A percentile compares a stretch with the other conserved stretches of the same genome.
Conservation (phyloP, 2,797 vertebrate genomes). For the Leptoclinus maculatus region DNA sequence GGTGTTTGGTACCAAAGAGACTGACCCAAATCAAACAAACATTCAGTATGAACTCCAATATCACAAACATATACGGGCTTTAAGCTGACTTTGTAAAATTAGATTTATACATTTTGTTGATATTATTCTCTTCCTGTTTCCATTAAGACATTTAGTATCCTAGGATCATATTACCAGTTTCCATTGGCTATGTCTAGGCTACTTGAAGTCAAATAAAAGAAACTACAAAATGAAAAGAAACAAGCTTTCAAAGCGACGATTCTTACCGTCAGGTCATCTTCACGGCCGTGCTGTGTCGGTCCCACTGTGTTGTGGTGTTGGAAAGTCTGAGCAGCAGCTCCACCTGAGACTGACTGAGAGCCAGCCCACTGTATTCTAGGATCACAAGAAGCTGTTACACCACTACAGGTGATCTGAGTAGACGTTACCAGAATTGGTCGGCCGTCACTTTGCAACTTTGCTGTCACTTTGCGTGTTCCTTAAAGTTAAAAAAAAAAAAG, state of each 20-base stretch:
- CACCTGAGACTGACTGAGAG: conserved; percentile 54
- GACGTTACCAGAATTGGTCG: neutral
- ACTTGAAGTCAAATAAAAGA: neutral
- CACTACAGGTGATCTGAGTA: conserved; percentile 22
- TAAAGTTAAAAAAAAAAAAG: neutral
- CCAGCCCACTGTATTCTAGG: conserved; percentile 33
- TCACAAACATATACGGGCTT: neutral
- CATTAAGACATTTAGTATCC: neutral
- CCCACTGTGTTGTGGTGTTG: conserved; percentile 20
- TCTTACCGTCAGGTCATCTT: conserved; percentile 64
- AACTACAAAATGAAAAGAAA: neutral
- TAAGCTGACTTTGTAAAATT: neutral
- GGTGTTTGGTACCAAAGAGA: conserved; percentile 37
- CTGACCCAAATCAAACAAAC: conserved; percentile 28
- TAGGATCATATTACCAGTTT: neutral
- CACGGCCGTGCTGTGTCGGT: conserved; percentile 34
- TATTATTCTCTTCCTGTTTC: neutral
- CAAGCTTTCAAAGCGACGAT: neutral
- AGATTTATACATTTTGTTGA: neutral
- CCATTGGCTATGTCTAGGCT: neutral
- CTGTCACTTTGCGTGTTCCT: neutral
- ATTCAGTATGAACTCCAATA: neutral
- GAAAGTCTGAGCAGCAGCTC: conserved; percentile 48
- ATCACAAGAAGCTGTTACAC: conserved; percentile 36
- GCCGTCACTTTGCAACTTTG: neutral